Evolutionary conservation across 1,140 invertebrate genomes (phyloP).

Genomic region (Ectropis grisescens): DNA sequence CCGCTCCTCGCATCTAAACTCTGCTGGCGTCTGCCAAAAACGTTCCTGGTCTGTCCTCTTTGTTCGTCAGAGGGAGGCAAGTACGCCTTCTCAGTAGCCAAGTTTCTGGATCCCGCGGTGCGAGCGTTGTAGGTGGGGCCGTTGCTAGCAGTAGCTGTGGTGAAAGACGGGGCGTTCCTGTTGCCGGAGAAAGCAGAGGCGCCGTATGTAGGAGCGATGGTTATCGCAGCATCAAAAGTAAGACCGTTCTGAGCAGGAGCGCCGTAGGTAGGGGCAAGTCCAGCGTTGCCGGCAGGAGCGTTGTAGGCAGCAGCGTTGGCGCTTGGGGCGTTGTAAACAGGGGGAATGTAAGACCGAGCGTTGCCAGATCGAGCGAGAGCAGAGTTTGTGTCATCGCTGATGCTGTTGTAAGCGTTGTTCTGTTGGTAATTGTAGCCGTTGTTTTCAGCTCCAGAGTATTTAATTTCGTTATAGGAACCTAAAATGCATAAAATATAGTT

Average conservation of each 20-base stretch:
- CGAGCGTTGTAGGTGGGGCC: background rate
- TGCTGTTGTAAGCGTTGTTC: constrained; percentile 10
- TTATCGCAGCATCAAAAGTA: too few species aligned
- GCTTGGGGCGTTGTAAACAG: too few species aligned
- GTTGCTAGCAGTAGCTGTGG: background rate
- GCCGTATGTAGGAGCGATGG: too few species aligned
- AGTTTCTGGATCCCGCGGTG: background rate
- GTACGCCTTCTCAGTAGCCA: constrained; percentile 11
- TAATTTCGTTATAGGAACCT: constrained; percentile 49
- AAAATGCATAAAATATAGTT: constrained; percentile 7
- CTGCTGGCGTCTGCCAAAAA: constrained; percentile 1
- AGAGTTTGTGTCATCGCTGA: constrained; percentile 10
- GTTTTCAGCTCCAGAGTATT: constrained; percentile 22
- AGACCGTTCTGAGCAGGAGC: too few species aligned
- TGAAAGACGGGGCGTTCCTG: too few species aligned
- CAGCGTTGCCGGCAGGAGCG: background rate
- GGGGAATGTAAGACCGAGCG: too few species aligned
- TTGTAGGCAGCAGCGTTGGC: constrained; percentile 19
- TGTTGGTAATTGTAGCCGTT: constrained; percentile 8
- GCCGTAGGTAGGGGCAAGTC: too few species aligned
- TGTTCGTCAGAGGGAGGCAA: constrained; percentile 12
- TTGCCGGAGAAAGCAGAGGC: too few species aligned
- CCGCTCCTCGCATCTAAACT: constrained; percentile 15
- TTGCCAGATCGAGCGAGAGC: too few species aligned
- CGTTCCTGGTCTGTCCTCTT: constrained; percentile 3